Evolutionary conservation across 2,797 vertebrate genomes (phyloP).

Genomic region (Neosilurus hyrtlii): DNA sequence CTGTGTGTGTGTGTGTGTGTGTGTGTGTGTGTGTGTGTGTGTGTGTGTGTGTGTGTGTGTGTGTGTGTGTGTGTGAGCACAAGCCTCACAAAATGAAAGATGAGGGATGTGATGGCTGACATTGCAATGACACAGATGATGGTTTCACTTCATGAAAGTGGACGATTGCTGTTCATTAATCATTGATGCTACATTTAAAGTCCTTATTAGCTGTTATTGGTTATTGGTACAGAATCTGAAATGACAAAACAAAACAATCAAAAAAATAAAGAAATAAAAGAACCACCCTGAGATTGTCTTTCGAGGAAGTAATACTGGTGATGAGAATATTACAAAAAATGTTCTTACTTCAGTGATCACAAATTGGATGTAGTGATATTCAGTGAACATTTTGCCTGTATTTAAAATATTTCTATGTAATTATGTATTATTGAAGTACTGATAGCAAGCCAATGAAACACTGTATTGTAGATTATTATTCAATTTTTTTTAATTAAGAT

Average conservation of each 20-base stretch:
- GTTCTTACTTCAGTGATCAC: background rate
- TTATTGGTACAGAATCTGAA: background rate
- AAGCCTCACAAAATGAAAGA: conserved; percentile 21
- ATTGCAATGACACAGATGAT: conserved; percentile 63
- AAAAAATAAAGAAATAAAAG: too few species aligned
- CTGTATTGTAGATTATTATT: background rate
- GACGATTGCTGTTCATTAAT: background rate
- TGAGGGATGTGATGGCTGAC: conserved; percentile 63
- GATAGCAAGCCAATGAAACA: background rate
- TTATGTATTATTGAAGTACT: background rate
- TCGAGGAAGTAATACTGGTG: background rate
- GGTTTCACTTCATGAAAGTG: conserved; percentile 27
- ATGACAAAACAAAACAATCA: background rate
- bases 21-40: conserved; percentile 63
- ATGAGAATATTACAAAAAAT: background rate
- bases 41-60: conserved; percentile 56
- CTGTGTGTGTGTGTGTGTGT: conserved; percentile 63
- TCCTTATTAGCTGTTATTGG: background rate
- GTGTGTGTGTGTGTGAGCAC: conserved; percentile 58
- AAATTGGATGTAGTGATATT: background rate
- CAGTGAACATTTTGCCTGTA: background rate
- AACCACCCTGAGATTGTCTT: background rate
- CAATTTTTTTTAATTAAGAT: background rate
- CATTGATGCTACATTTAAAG: background rate
- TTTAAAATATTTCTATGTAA: background rate